phyloP scores from a whole-genome alignment of 2,888 invertebrate genomes.

The Eurytoma adleriae region DNA sequence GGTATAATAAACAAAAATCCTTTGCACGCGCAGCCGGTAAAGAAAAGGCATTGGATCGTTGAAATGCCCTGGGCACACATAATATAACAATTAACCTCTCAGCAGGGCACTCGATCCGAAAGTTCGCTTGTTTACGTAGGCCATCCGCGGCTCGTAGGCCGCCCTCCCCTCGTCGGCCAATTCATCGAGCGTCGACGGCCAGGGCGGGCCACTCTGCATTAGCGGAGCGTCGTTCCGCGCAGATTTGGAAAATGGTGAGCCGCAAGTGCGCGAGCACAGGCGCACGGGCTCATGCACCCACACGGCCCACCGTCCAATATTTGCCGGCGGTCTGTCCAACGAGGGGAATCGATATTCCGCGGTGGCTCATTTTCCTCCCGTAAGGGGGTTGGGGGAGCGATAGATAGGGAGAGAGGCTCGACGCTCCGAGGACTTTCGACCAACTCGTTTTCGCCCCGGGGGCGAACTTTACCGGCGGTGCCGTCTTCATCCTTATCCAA shows the following conservation, averaged over 20 bases:
- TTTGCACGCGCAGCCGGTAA: too few relatives aligned
- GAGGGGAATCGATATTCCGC: slow-evolving; percentile 48
- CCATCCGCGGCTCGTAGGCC: slow-evolving; percentile 6
- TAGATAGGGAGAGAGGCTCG: neutral
- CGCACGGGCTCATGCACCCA: neutral
- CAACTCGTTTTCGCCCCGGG: slow-evolving; percentile 38
- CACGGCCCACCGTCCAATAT: slow-evolving; percentile 20
- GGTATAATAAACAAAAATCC: too few relatives aligned
- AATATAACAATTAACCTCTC: neutral
- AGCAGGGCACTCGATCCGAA: neutral
- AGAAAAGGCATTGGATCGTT: too few relatives aligned
- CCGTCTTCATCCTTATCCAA: slow-evolving; percentile 46
- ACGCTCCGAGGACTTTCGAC: slow-evolving; percentile 31
- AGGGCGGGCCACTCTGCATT: slow-evolving; percentile 15
- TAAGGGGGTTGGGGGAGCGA: too few relatives aligned
- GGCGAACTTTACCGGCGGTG: slow-evolving; percentile 32
- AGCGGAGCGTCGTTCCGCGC: slow-evolving; percentile 15
- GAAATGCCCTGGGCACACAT: too few relatives aligned
- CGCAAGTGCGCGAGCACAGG: slow-evolving; percentile 21
- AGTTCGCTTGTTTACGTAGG: slow-evolving; percentile 38
- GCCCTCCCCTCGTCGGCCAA: neutral
- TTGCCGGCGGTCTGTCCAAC: slow-evolving; percentile 32
- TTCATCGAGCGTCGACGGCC: slow-evolving; percentile 6
- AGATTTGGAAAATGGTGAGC: slow-evolving; percentile 45
- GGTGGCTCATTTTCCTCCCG: slow-evolving; percentile 46